Evolutionary conservation across 2,888 invertebrate species (phyloP).

Genomic region (Nipponacmea schrenckii): DNA sequence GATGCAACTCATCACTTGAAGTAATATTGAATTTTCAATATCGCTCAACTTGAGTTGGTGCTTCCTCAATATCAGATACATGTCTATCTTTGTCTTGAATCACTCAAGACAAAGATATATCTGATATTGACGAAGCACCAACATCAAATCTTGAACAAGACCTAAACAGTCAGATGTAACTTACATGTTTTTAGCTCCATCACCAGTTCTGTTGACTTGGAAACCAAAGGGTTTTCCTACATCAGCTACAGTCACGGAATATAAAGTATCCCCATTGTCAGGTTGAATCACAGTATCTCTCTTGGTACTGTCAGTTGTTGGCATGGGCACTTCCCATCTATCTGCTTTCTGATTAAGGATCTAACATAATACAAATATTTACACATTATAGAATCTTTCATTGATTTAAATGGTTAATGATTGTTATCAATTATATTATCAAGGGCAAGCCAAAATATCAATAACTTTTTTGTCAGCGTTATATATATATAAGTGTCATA

Average conservation of each 20-base stretch:
- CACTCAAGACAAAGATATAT: no score
- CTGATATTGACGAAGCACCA: no score
- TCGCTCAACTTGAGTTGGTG: no score
- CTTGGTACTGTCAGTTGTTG: slow-evolving; percentile 22
- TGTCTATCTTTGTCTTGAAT: no score
- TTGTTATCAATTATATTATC: no score
- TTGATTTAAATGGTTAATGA: background rate
- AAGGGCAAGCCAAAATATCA: no score
- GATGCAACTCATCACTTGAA: no score
- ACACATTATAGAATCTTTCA: background rate
- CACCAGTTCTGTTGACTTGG: slow-evolving; percentile 32
- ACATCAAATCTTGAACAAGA: no score
- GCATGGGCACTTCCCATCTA: slow-evolving; percentile 62
- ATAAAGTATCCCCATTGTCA: slow-evolving; percentile 24
- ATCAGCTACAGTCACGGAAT: slow-evolving; percentile 41
- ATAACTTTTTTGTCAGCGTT: no score
- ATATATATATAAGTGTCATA: no score
- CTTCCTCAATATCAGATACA: no score
- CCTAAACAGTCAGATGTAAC: background rate
- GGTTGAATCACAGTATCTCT: slow-evolving; percentile 28
- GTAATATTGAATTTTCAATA: no score
- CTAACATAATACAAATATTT: slow-evolving; percentile 19
- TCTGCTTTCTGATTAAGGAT: slow-evolving; percentile 45
- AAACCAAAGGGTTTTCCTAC: slow-evolving; percentile 47
- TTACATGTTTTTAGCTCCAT: slow-evolving; percentile 26